phyloP scores from a whole-genome alignment of 2,888 invertebrate species.

The Heliconius ismenius region DNA sequence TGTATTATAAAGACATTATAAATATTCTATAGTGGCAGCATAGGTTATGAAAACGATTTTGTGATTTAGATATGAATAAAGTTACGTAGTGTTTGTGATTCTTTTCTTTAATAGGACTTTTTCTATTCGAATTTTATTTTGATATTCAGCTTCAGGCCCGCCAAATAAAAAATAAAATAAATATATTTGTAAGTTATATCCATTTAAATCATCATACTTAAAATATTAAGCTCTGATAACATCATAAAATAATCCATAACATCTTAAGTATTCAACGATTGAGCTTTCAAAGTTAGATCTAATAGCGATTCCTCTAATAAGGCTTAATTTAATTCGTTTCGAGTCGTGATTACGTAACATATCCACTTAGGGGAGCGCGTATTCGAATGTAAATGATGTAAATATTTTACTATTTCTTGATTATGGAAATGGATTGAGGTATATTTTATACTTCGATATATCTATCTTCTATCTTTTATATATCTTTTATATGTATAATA shows the following conservation, averaged over 20 bases:
- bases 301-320: conserved; percentile 37
- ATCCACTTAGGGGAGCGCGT: conserved; percentile 13
- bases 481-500: too few relatives aligned
- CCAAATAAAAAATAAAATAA: too few relatives aligned
- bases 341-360: conserved; percentile 32
- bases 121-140: too few relatives aligned
- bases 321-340: conserved; percentile 39
- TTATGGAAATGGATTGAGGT: not conserved
- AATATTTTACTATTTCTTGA: not conserved
- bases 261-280: conserved; percentile 37
- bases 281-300: conserved; percentile 33
- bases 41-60: not conserved
- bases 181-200: too few relatives aligned
- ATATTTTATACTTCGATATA: not conserved
- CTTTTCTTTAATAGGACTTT: too few relatives aligned
- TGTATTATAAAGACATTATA: not conserved
- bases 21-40: not conserved
- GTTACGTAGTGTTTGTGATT: not conserved
- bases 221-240: not conserved
- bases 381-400: conserved; percentile 27
- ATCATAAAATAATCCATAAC: conserved; percentile 30
- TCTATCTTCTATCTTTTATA: too few relatives aligned
- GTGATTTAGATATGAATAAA: not conserved
- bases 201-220: not conserved
- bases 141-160: too few relatives aligned